Evolutionary conservation across 2,888 invertebrate species (phyloP).

Genomic region (Glaucopsyche alexis): DNA sequence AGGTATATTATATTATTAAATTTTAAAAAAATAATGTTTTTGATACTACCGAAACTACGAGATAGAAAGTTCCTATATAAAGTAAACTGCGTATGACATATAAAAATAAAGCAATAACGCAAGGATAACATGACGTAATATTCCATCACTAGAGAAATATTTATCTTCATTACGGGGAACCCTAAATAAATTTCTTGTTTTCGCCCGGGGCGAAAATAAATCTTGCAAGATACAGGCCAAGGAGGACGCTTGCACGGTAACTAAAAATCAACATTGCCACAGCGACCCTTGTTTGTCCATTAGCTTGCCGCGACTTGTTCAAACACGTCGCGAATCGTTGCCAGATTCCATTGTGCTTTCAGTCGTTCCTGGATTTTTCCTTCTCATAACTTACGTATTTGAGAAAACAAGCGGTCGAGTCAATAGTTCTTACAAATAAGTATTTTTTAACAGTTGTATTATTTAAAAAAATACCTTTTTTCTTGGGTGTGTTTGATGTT

Average conservation of each 20-base stretch:
- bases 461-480: constrained; percentile 8
- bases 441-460: background rate
- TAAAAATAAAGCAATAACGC: constrained; percentile 15
- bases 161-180: constrained; percentile 30
- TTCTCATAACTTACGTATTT: constrained; percentile 22
- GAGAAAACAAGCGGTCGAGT: background rate
- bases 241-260: constrained; percentile 57
- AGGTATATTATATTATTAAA: too few species aligned
- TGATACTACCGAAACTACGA: background rate
- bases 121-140: constrained; percentile 13
- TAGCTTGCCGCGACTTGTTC: constrained; percentile 69
- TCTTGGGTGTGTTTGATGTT: constrained; percentile 26
- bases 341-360: constrained; percentile 43
- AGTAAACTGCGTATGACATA: background rate
- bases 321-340: constrained; percentile 53
- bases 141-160: constrained; percentile 21
- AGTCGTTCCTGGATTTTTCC: constrained; percentile 37
- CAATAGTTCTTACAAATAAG: background rate
- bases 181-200: constrained; percentile 34
- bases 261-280: constrained; percentile 72
- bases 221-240: constrained; percentile 64
- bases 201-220: constrained; percentile 61
- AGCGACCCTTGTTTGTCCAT: constrained; percentile 75
- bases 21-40: too few species aligned
- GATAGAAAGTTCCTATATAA: background rate